A percentile compares a stretch with the other conserved stretches of the same genome.
Evolutionary conservation across 2,797 vertebrate species (phyloP).

Genomic region (Sus cebifrons): DNA sequence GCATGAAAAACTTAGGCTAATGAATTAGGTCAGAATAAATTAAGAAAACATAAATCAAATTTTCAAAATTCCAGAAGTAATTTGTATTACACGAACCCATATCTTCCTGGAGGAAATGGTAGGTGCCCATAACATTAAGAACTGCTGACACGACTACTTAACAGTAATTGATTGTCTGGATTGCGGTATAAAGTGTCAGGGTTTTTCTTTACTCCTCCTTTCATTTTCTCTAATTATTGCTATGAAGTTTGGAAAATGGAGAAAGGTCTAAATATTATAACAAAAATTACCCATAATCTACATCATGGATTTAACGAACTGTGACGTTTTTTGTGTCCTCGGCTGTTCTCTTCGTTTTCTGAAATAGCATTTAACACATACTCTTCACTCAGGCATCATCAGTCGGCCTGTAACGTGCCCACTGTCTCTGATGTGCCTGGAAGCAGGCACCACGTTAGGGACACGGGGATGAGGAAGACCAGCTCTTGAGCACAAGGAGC

Average conservation of each 20-base stretch:
- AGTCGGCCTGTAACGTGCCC: not conserved
- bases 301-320: not conserved
- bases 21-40: conserved; percentile 75
- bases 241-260: not conserved
- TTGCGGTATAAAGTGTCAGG: not conserved
- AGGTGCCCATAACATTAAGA: not conserved
- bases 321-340: not conserved
- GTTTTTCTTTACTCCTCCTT: not conserved
- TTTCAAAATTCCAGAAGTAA: not conserved
- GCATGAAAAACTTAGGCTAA: conserved; percentile 55
- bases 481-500: too few relatives aligned
- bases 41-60: conserved; percentile 57
- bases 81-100: not conserved
- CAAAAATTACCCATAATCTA: not conserved
- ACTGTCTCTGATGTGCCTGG: not conserved
- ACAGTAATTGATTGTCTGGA: not conserved
- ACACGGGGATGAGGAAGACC: too few relatives aligned
- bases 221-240: not conserved
- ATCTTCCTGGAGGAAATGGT: not conserved
- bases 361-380: not conserved
- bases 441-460: too few relatives aligned
- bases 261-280: not conserved
- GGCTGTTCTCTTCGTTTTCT: not conserved
- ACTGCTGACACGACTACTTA: not conserved
- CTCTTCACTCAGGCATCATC: not conserved